These are phyloP conservation scores for Apodemus speciosus DNA, from an alignment of 2,113 vertebrate genomes.

Conservation along the genomic window DNA sequence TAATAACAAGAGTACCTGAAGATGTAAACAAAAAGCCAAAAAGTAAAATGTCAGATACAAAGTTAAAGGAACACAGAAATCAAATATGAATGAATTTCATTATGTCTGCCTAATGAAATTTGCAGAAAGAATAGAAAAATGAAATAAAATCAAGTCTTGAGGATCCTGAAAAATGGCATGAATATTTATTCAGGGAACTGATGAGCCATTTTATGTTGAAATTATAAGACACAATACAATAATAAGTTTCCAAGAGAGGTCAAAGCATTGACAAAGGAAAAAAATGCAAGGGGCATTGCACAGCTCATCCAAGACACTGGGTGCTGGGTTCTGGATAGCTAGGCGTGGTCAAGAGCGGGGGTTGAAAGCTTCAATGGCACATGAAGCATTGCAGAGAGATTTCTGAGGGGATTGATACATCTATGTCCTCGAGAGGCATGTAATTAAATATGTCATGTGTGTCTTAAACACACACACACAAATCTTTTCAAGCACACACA, in stretches of 20 bases:
- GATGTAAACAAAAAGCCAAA: constrained; percentile 1
- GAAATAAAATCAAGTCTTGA: neutral
- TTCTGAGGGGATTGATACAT: neutral
- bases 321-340: neutral
- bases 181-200: neutral
- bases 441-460: too few relatives aligned
- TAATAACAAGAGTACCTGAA: neutral
- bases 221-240: neutral
- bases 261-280: neutral
- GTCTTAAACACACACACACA: neutral
- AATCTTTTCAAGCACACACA: too few relatives aligned
- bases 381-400: neutral
- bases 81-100: neutral
- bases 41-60: neutral
- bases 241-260: neutral
- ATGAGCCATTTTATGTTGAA: neutral
- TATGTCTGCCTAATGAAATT: neutral
- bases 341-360: neutral
- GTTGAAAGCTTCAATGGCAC: neutral
- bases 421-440: neutral
- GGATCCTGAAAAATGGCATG: neutral
- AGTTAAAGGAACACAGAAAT: neutral
- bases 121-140: constrained; percentile 11
- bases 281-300: neutral
- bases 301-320: too few relatives aligned